Percentiles rank a stretch among this genome's conserved stretches.
These are phyloP conservation scores for Yponomeuta evonymella DNA, from an alignment of 2,888 invertebrate genomes.

Conservation along the genomic window DNA sequence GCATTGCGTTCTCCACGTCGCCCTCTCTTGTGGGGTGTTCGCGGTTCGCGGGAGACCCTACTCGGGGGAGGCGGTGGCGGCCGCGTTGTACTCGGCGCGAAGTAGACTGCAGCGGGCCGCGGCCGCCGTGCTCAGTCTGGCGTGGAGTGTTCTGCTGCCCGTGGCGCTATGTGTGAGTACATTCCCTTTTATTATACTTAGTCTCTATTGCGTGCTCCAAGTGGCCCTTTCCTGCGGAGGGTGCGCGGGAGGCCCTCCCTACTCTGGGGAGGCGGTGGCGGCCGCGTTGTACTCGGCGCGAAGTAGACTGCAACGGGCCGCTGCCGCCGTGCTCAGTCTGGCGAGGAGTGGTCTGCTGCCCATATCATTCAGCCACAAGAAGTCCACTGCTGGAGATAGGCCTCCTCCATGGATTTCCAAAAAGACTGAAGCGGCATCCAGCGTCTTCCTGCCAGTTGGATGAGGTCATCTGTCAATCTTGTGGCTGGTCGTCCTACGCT, in stretches of 20 bases:
- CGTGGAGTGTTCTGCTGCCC: conserved; percentile 92
- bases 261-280: conserved; percentile 83
- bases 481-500: no score
- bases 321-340: conserved; percentile 84
- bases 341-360: conserved; percentile 93
- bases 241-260: conserved; percentile 91
- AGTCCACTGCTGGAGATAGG: no score
- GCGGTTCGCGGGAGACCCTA: conserved; percentile 91
- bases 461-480: no score
- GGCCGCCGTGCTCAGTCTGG: conserved; percentile 85
- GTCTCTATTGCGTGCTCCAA: conserved; percentile 80
- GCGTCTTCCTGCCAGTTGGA: no score
- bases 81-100: conserved; percentile 59
- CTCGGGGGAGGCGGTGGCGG: conserved; percentile 81
- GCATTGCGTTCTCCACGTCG: conserved; percentile 85
- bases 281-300: conserved; percentile 64
- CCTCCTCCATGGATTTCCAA: no score
- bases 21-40: conserved; percentile 88
- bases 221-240: conserved; percentile 86
- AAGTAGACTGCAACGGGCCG: conserved; percentile 54
- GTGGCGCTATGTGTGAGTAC: conserved; percentile 84
- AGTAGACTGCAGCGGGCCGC: conserved; percentile 59
- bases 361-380: conserved; percentile 31
- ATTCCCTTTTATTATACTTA: neutral
- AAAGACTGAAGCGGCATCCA: no score